Evolutionary conservation across 2,113 vertebrate species (phyloP), one percentile per base, ranked within the genome.

Genomic region (Coryphaenoides rupestris): DNA sequence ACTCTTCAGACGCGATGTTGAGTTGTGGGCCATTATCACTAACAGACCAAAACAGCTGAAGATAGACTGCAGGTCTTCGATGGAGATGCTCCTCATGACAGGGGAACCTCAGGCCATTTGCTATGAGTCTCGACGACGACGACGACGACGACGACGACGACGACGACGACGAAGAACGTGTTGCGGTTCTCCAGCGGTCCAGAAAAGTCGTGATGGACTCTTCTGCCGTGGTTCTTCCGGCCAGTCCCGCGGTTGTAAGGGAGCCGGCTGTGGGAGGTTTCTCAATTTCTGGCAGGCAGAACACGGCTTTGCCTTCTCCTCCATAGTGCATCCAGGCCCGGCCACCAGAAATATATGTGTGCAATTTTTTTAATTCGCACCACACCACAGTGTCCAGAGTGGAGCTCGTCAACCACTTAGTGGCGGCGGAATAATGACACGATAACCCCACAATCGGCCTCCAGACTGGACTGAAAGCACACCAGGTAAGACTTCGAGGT

Each of bases 301-400:
- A 28, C 66, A 68, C 1, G 52, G 53, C 52, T 15, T 62, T 45
- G 62, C 49, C 24, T 64, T 52, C 28, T 58, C 53, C 24, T 66
- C 24, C 6, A 55, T 65, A 56, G 57, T 62, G 55, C 21, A 17
- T 74, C 72, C 6, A 73, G 55, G 6, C 63, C 63, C 23, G 16
- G 58, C 58, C 40, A 65, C 52, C 57, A 56, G 47, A 71, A 65
- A 10, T 65, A 65, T 56, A 56, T 70, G 47, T 16, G 1, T 53
- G 55, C 19, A 3, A 53, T 72, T 13, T 72, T 63, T 60, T 72
- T 61, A 59, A 67, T 67, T 45, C 46, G 13, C 68, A 65, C 33
- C 16, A 60, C 16, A 0, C 33, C 12, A 61, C 21, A 55, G 52
- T 55, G 66, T 61, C 58, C 21, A 26, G 50, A 7, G n/a, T 62